phyloP scores from a whole-genome alignment of 2,797 vertebrate species.

The Peromyscus nudipes region DNA sequence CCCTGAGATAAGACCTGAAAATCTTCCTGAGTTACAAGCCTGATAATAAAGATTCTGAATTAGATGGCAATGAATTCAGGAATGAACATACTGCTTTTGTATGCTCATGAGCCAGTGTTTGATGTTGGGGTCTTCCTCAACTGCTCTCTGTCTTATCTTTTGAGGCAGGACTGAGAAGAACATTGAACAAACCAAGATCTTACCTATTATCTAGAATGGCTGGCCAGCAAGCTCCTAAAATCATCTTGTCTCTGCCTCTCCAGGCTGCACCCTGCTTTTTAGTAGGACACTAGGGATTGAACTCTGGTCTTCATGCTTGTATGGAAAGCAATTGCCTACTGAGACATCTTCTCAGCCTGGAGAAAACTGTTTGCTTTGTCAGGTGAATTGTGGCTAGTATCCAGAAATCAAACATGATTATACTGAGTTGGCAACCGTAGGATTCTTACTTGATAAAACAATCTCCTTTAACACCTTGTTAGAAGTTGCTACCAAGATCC shows the following conservation, averaged over 20 bases:
- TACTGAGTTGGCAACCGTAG: not conserved
- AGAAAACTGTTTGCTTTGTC: not conserved
- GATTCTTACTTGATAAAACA: slow-evolving; percentile 54
- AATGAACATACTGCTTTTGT: not conserved
- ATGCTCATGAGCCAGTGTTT: not conserved
- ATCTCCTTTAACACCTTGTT: slow-evolving; percentile 39
- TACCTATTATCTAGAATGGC: not conserved
- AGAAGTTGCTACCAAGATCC: not conserved
- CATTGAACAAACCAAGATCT: not conserved
- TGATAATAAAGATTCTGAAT: not conserved
- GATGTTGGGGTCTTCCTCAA: not conserved
- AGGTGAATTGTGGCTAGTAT: not conserved
- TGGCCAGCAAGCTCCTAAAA: not conserved
- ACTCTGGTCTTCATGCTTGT: not conserved
- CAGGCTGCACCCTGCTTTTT: not conserved
- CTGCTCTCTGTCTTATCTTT: not conserved
- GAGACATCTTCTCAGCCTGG: not conserved
- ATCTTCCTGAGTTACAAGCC: not conserved
- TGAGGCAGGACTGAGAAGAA: not conserved
- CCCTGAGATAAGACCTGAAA: not conserved
- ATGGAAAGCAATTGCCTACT: not conserved
- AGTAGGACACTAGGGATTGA: not conserved
- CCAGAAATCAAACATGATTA: slow-evolving; percentile 19
- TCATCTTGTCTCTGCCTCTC: not conserved
- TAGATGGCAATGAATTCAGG: not conserved